phyloP scores from a whole-genome alignment of 1,140 invertebrate species.

The Megalopta genalis region DNA sequence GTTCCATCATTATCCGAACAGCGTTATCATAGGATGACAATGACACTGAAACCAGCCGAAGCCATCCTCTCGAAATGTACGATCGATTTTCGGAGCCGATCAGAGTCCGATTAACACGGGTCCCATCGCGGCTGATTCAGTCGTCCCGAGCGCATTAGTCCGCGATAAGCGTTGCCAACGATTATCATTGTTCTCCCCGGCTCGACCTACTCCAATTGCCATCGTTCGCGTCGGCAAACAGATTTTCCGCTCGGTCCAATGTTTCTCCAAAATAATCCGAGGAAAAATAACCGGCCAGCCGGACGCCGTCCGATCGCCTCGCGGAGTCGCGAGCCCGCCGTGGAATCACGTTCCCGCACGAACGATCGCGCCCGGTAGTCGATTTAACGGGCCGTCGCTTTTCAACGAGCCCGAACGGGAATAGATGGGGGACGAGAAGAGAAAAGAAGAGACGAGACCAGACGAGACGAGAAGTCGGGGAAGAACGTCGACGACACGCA shows the following conservation, averaged over 20 bases:
- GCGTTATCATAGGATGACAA: neutral
- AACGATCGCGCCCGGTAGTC: constrained; percentile 24
- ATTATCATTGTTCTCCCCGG: neutral
- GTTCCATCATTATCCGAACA: neutral
- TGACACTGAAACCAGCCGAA: neutral
- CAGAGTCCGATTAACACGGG: neutral
- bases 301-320: neutral
- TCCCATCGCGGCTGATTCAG: neutral
- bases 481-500: neutral
- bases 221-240: no score
- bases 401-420: neutral
- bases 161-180: neutral
- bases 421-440: neutral
- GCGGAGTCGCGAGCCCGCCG: neutral
- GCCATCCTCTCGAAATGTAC: neutral
- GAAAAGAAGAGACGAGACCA: neutral
- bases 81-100: neutral
- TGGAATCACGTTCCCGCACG: constrained; percentile 10
- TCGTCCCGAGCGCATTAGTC: neutral
- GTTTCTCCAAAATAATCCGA: neutral
- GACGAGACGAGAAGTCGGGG: neutral
- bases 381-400: constrained; percentile 18
- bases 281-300: neutral
- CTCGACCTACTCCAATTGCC: neutral
- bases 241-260: neutral